Base-by-base conservation (phyloP, 1,140 invertebrate species). In the Leptopilina clavipes region DNA sequence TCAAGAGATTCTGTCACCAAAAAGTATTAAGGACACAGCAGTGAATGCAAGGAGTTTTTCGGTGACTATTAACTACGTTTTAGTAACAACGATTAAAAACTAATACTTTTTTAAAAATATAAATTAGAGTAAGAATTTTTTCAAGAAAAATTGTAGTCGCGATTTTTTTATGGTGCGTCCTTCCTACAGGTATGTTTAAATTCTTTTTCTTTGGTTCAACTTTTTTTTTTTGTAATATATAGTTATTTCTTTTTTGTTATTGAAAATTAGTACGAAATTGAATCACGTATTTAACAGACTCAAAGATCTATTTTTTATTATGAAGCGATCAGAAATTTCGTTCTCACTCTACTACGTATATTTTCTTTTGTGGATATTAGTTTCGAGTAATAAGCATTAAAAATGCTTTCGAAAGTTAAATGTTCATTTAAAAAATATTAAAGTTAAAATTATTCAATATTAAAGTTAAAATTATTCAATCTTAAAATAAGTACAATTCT, bases 1-100 rank as follows among this genome's bases (percentile, higher is more conserved):
- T 82, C 93, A 94, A 74, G 93, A 95, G 82, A 91, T 92, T 5
- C 88, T 86, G 48, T 87, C 87, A 79, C 79, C 87, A 45, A 92
- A 93, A 71, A 87, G 93, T 76, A 91, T 92, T 17, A 92, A 93
- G 79, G 81, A 86, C 43, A 79, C 86, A 40, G 83, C 83, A 17
- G 70, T 83, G 74, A 89, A 91, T 74, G 86, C 89, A 73, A 86
- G 81, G 76, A 92, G 91, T 78, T 90, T 93, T 86, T 93, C 91
- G 86, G 92, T 93, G 89, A 92, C 89, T 91, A 89, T 90, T 86
- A 87, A 70, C 83, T 84, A 81, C 83, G 85, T 88, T 82, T 80
- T 80, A 82, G 79, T 84, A 81, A 76, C 73, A 14, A 70, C 37
- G 72, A 77, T 31, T 65, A 37, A 31, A 31, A 31, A 65, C 14